phyloP scores from a whole-genome alignment of 1,140 invertebrate genomes.

The Laupala kohalensis region DNA sequence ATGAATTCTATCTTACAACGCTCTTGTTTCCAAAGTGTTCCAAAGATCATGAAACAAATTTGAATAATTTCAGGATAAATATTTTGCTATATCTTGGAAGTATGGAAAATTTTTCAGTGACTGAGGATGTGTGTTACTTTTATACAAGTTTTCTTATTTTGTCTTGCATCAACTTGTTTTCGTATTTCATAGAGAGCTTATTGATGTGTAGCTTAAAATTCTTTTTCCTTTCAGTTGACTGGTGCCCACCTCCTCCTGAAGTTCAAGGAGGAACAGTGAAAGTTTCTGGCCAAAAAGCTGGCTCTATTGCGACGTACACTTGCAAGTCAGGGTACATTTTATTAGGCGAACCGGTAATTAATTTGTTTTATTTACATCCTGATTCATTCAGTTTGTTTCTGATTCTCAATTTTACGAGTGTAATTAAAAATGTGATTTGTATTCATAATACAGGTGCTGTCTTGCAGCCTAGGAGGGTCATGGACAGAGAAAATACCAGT shows the following conservation, averaged over 20 bases:
- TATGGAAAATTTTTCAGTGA: too few species aligned
- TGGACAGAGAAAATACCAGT: constrained; percentile 67
- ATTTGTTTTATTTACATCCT: not conserved
- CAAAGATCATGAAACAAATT: too few species aligned
- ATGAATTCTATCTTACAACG: too few species aligned
- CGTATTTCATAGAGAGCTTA: too few species aligned
- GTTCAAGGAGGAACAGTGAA: constrained; percentile 58
- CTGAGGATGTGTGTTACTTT: too few species aligned
- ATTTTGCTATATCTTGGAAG: too few species aligned
- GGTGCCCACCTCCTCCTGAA: constrained; percentile 65
- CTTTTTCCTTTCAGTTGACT: constrained; percentile 42
- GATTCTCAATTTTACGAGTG: too few species aligned
- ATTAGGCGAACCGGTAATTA: constrained; percentile 59
- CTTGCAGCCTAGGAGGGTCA: constrained; percentile 64
- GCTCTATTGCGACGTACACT: constrained; percentile 61
- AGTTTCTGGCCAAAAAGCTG: constrained; percentile 52
- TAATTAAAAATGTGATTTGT: not conserved
- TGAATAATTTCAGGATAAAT: too few species aligned
- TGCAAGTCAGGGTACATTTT: constrained; percentile 76
- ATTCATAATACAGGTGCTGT: constrained; percentile 42
- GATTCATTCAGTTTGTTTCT: not conserved
- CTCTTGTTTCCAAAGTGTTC: too few species aligned
- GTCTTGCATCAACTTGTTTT: too few species aligned
- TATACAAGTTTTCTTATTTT: too few species aligned
- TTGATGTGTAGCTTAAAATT: too few species aligned